A percentile compares a stretch with the other conserved stretches of the same genome.
Conservation (phyloP, 2,888 invertebrate genomes). For the Panzeria rudis region DNA sequence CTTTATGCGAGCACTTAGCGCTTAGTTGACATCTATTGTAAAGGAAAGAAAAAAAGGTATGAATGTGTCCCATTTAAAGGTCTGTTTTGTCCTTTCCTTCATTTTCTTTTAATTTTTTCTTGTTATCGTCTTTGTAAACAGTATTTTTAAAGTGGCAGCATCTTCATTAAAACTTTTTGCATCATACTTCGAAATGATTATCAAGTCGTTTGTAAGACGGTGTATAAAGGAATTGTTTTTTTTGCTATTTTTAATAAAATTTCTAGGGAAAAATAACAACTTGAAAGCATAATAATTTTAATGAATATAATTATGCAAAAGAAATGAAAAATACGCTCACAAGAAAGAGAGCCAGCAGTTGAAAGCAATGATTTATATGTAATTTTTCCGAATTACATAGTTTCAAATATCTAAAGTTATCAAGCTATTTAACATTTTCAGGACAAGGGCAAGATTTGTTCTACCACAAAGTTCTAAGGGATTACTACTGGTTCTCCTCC, state of each 20-base stretch:
- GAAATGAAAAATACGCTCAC: too few species aligned
- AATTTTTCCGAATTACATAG: too few species aligned
- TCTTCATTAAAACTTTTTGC: slow-evolving; percentile 62
- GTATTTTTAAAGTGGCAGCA: slow-evolving; percentile 48
- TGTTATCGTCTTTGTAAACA: slow-evolving; percentile 26
- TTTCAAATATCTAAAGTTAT: too few species aligned
- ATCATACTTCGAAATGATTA: slow-evolving; percentile 29
- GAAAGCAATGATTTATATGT: neutral
- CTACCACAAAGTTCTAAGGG: too few species aligned
- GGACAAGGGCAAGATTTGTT: too few species aligned
- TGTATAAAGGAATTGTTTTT: neutral
- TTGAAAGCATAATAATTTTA: neutral
- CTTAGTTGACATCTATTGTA: neutral
- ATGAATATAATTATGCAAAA: neutral
- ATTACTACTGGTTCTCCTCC: too few species aligned
- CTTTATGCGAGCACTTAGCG: neutral
- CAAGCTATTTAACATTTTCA: too few species aligned
- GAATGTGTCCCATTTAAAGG: neutral
- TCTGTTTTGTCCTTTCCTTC: neutral
- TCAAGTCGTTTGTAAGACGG: neutral
- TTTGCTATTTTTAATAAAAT: neutral
- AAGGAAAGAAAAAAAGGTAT: neutral
- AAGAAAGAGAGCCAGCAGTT: neutral
- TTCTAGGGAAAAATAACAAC: neutral
- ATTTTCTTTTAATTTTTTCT: neutral